Evolutionary conservation across 2,113 vertebrate genomes (phyloP), one percentile per base, ranked within the genome.

Genomic region (Orientallactaga bullata): DNA sequence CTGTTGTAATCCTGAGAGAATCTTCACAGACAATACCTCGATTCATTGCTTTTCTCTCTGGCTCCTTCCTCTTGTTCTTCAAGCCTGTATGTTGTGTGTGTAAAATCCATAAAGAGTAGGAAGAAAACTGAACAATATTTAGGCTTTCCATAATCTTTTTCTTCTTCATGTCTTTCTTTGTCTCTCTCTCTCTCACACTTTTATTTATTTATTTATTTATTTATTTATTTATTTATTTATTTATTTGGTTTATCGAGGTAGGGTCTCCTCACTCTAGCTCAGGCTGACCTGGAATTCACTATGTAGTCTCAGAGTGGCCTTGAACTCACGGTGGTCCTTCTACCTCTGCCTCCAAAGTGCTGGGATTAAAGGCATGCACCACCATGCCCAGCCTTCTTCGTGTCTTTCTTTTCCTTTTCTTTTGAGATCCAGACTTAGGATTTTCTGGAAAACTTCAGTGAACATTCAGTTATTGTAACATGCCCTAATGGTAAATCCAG

Each of bases 401-500:
- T 15, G 2, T 55, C 55, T 37, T 68, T 26, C 5, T 30, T 71
- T 55, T 66, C 5, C 10, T 73, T 91, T 65, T 42, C 7, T 5
- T 79, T 39, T 30, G 20, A 87, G 23, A 13, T 3, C 18, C 16
- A 42, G 35, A 10, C 20, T 63, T 76, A 47, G 1, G 0, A 1
- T 30, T 71, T 74, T 78, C 39, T 89, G 51, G 71, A 60, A 78
- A 85, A 87, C 39, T 86, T 71, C 2, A 11, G 37, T 13, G 13
- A 71, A 60, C 91, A 12, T 78, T 84, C 18, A 87, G 32, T n/a
- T 15, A 69, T 82, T 90, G 3, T 78, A 15, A 82, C 5, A 85
- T 92, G 95, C 85, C 20, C 7, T 32, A 42, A 68, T 47, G 51
- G 77, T 68, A 79, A 94, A 89, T 69, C 9, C 5, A 79, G n/a